A percentile compares a stretch with the other conserved stretches of the same genome.
Conservation (phyloP, 1,140 invertebrate species). For the Aethina tumida region DNA sequence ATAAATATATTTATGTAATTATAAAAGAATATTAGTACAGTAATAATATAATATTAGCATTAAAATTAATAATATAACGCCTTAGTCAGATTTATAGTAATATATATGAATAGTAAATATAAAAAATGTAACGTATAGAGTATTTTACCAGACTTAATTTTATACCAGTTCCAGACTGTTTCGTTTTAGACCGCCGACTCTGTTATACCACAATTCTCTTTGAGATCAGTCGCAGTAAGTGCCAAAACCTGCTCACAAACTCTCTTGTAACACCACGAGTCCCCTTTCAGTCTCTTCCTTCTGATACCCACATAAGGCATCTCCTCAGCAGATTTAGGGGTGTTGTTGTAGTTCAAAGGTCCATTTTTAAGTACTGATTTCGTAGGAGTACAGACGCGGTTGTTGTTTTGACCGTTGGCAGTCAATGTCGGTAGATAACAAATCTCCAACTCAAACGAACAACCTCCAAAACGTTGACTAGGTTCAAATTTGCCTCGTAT, state of each 20-base stretch:
- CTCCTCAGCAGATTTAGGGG: slow-evolving; percentile 9
- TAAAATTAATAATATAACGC: too few species aligned
- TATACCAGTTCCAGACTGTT: too few species aligned
- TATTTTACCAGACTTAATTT: too few species aligned
- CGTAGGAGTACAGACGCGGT: slow-evolving; percentile 15
- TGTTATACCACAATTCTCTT: slow-evolving; percentile 16
- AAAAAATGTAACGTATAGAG: too few species aligned
- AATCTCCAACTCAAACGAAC: slow-evolving; percentile 73
- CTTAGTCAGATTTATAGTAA: too few species aligned
- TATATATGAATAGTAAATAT: too few species aligned
- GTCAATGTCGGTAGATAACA: slow-evolving; percentile 46
- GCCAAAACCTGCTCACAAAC: slow-evolving; percentile 75
- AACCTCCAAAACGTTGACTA: slow-evolving; percentile 38
- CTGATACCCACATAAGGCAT: slow-evolving; percentile 53
- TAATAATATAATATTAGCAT: too few species aligned
- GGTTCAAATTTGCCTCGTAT: slow-evolving; percentile 50
- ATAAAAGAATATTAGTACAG: too few species aligned
- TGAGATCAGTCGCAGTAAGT: slow-evolving; percentile 41
- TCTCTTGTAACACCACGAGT: slow-evolving; percentile 77
- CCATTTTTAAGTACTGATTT: slow-evolving; percentile 25
- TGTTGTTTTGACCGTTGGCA: slow-evolving; percentile 16
- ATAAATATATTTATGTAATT: too few species aligned
- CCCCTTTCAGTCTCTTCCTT: slow-evolving; percentile 70
- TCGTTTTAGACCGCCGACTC: slow-evolving; percentile 27
- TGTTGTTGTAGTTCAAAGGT: slow-evolving; percentile 15